Conservation (phyloP, 92 coral and sea anemone species). For the Palythoa grandiflora region DNA sequence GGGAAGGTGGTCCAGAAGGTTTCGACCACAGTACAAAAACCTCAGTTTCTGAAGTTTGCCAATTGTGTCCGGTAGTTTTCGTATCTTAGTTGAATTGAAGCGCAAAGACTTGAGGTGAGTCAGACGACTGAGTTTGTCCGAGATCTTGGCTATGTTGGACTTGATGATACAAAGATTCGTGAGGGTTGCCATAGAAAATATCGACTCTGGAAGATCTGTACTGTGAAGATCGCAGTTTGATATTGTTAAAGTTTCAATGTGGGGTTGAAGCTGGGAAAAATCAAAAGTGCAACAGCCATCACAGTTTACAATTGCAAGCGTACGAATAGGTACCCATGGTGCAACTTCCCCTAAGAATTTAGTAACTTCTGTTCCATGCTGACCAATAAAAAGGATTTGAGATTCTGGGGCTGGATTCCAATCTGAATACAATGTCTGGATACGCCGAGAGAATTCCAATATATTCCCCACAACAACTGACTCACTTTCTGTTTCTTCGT, state of each 20-base stretch:
- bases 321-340: constrained; percentile 69
- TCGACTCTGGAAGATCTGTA: constrained; percentile 71
- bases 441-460: constrained; percentile 69
- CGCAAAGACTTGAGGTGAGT: constrained; percentile 78
- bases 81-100: constrained; percentile 74
- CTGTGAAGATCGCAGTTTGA: constrained; percentile 81
- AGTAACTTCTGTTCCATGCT: constrained; percentile 77
- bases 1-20: constrained; percentile 75
- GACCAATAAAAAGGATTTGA: constrained; percentile 78
- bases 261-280: constrained; percentile 71
- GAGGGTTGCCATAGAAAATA: constrained; percentile 63
- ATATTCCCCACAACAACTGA: constrained; percentile 67
- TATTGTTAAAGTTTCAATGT: constrained; percentile 68
- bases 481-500: constrained; percentile 57
- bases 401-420: constrained; percentile 68
- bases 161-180: constrained; percentile 73
- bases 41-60: constrained; percentile 76
- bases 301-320: constrained; percentile 71
- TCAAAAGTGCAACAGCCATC: constrained; percentile 72
- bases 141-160: constrained; percentile 56
- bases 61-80: constrained; percentile 78
- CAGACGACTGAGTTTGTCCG: constrained; percentile 71
- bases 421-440: constrained; percentile 77
- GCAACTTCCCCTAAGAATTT: constrained; percentile 81
- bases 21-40: constrained; percentile 74